Conservation (phyloP, 2,113 vertebrate species). For the Ascaphus truei region DNA sequence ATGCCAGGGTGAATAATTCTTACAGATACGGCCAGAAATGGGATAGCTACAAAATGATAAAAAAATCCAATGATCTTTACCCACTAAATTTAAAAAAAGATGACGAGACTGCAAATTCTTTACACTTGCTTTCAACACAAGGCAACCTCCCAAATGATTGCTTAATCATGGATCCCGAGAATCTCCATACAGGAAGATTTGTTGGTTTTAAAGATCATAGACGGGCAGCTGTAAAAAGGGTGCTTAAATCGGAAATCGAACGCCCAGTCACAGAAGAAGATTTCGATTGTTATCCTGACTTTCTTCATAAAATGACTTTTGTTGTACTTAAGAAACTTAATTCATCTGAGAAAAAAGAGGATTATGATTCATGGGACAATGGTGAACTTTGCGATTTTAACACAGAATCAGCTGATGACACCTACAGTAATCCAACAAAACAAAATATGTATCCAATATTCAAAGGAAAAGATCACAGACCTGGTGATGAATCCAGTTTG, state of each 20-base stretch:
- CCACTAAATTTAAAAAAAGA: slow-evolving; percentile 74
- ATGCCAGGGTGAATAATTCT: slow-evolving; percentile 65
- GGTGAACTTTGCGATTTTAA: slow-evolving; percentile 71
- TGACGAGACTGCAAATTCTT: slow-evolving; percentile 57
- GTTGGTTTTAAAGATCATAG: slow-evolving; percentile 60
- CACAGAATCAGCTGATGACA: slow-evolving; percentile 66
- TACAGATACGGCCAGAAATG: slow-evolving; percentile 69
- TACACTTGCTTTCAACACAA: slow-evolving; percentile 64
- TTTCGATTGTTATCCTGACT: slow-evolving; percentile 78
- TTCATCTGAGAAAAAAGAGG: slow-evolving; percentile 74
- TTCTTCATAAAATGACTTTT: slow-evolving; percentile 76
- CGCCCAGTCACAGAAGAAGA: slow-evolving; percentile 63
- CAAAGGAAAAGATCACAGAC: slow-evolving; percentile 63
- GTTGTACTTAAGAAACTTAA: slow-evolving; percentile 77
- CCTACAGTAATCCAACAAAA: slow-evolving; percentile 66
- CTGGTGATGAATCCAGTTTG: slow-evolving; percentile 62
- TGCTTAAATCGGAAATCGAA: slow-evolving; percentile 62
- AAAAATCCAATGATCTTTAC: slow-evolving; percentile 65
- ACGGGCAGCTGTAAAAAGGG: slow-evolving; percentile 64
- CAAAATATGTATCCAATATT: slow-evolving; percentile 69
- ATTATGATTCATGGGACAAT: slow-evolving; percentile 73
- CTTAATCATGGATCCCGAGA: slow-evolving; percentile 66
- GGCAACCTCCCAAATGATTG: slow-evolving; percentile 65
- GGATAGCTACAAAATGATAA: slow-evolving; percentile 60
- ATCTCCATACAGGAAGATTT: slow-evolving; percentile 55